Conservation (phyloP, 2,113 vertebrate species). For the Andinoacara biseriatus region DNA sequence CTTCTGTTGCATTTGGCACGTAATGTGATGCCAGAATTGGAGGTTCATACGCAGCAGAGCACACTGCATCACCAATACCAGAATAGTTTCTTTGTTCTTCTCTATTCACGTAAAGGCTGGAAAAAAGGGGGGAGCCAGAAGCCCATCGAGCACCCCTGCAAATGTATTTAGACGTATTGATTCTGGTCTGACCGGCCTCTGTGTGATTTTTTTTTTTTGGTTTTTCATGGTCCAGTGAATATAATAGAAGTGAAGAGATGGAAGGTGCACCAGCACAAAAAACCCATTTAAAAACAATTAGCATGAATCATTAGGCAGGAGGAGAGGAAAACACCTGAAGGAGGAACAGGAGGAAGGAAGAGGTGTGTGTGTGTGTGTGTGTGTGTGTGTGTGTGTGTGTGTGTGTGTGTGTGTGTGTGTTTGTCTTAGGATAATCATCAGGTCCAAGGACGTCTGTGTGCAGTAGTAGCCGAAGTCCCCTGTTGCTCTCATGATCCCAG, state of each 20-base stretch:
- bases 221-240: constrained; percentile 53
- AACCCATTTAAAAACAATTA: constrained; percentile 75
- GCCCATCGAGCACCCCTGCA: neutral
- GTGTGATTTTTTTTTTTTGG: neutral
- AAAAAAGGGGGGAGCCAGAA: neutral
- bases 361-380: neutral
- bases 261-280: constrained; percentile 36
- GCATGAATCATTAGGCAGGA: constrained; percentile 72
- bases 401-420: too few species aligned
- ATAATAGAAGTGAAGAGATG: constrained; percentile 62
- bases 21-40: neutral
- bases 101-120: neutral
- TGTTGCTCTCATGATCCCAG: constrained; percentile 30
- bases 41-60: constrained; percentile 2
- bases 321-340: constrained; percentile 59
- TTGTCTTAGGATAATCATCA: constrained; percentile 13
- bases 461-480: constrained; percentile 13
- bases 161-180: constrained; percentile 60
- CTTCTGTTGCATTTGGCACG: constrained; percentile 40
- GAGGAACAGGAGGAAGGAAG: constrained; percentile 16
- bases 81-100: neutral
- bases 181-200: constrained; percentile 34
- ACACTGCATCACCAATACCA: neutral
- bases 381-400: too few species aligned
- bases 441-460: constrained; percentile 43